phyloP scores from a whole-genome alignment of 2,888 invertebrate species.

The Nemotelus nigrinus region DNA sequence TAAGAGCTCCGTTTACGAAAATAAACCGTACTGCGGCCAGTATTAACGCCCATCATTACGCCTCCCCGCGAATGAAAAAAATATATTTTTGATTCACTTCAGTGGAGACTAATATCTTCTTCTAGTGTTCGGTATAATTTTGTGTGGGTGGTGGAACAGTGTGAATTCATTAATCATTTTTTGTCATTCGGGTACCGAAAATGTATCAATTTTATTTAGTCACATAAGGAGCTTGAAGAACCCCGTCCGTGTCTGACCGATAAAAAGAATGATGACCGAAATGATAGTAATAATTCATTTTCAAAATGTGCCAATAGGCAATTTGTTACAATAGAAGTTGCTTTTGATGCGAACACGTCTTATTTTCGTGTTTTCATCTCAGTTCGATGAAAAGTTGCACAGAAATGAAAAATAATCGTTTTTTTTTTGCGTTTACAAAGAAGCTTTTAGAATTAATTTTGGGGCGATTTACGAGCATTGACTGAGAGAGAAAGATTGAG shows the following conservation, averaged over 20 bases:
- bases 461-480: background rate
- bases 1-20: background rate
- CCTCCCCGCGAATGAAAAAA: background rate
- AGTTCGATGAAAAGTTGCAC: background rate
- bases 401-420: background rate
- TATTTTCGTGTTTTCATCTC: background rate
- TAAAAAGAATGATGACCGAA: constrained; percentile 7
- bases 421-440: too few species aligned
- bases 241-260: too few species aligned
- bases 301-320: background rate
- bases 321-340: background rate
- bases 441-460: too few species aligned
- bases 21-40: constrained; percentile 33
- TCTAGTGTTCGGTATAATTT: background rate
- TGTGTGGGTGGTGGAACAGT: background rate
- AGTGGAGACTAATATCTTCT: constrained; percentile 23
- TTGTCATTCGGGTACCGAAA: constrained; percentile 22
- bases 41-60: constrained; percentile 34
- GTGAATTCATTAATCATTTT: constrained; percentile 33
- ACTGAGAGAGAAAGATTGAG: background rate
- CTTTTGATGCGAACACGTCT: too few species aligned
- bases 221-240: too few species aligned
- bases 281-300: background rate
- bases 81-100: constrained; percentile 23
- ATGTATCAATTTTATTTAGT: constrained; percentile 24